A percentile compares a stretch with the other conserved stretches of the same genome.
These are phyloP conservation scores for Entomobrya proxima DNA, from an alignment of 2,888 invertebrate genomes.

Conservation along the genomic window DNA sequence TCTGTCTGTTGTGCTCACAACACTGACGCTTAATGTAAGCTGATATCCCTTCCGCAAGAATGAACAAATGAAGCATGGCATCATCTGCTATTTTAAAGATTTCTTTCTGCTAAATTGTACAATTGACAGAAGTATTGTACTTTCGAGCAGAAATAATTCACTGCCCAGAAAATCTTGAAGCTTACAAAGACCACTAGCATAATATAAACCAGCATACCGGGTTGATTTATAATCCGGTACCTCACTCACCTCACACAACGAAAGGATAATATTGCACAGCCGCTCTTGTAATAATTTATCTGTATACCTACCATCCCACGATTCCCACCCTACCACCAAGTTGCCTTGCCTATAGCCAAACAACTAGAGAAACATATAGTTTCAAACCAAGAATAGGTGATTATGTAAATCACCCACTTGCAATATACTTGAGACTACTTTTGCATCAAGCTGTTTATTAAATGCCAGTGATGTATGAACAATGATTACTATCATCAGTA, in stretches of 20 bases:
- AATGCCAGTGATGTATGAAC: too few species aligned
- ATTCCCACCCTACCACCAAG: constrained; percentile 4
- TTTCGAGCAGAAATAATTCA: neutral
- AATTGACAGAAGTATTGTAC: neutral
- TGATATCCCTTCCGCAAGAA: neutral
- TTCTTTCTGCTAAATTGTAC: neutral
- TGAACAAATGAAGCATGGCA: neutral
- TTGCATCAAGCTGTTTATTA: too few species aligned
- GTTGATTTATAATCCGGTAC: constrained; percentile 48
- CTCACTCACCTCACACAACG: constrained; percentile 43
- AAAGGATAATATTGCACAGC: constrained; percentile 28
- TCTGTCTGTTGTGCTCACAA: neutral
- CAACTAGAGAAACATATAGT: neutral
- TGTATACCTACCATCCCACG: neutral
- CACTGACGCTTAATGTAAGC: neutral
- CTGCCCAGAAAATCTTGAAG: neutral
- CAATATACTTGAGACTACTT: too few species aligned
- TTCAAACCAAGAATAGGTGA: too few species aligned
- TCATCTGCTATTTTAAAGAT: neutral
- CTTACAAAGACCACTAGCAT: neutral
- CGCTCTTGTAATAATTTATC: constrained; percentile 27
- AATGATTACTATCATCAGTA: too few species aligned
- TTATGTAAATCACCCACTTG: too few species aligned
- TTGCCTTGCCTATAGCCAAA: constrained; percentile 36
- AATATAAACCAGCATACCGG: neutral